Conservation (phyloP, 1,140 invertebrate genomes). For the Proctacanthus coquilletti region DNA sequence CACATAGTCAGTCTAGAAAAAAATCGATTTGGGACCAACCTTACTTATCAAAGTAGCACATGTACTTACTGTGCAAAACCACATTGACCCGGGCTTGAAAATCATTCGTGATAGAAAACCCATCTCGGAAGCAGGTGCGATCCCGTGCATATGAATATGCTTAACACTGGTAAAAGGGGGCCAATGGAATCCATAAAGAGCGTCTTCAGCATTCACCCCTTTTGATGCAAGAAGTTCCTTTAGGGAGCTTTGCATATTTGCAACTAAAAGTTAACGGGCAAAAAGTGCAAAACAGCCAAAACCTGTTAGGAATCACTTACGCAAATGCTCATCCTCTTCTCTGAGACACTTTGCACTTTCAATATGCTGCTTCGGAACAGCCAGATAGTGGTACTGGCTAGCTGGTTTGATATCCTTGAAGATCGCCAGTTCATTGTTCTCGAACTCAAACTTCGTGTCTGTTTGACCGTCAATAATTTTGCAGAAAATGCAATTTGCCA, state of each 20-base stretch:
- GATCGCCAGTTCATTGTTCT: slow-evolving; percentile 63
- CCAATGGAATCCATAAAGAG: slow-evolving; percentile 76
- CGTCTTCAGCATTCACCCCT: slow-evolving; percentile 35
- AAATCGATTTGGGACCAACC: too few species aligned
- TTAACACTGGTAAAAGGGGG: slow-evolving; percentile 72
- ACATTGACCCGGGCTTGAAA: slow-evolving; percentile 58
- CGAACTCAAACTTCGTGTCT: slow-evolving; percentile 37
- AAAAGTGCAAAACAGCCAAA: not conserved
- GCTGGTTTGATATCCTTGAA: slow-evolving; percentile 76
- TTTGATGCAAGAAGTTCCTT: slow-evolving; percentile 31
- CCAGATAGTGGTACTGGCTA: slow-evolving; percentile 62
- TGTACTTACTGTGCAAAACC: slow-evolving; percentile 75
- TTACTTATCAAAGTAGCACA: too few species aligned
- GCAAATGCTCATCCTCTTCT: slow-evolving; percentile 43
- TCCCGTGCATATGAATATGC: slow-evolving; percentile 79
- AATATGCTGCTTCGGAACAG: slow-evolving; percentile 64
- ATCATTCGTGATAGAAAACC: slow-evolving; percentile 46
- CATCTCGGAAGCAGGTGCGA: slow-evolving; percentile 66
- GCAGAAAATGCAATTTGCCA: slow-evolving; percentile 49
- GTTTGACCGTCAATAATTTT: slow-evolving; percentile 45
- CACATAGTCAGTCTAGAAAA: too few species aligned
- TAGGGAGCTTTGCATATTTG: slow-evolving; percentile 38
- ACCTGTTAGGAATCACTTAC: slow-evolving; percentile 32
- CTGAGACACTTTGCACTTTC: slow-evolving; percentile 51
- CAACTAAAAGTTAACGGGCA: slow-evolving; percentile 34